Percentiles rank a stretch among this genome's conserved stretches.
Conservation (phyloP, 2,797 vertebrate genomes). For the Neomorphus geoffroyi region DNA sequence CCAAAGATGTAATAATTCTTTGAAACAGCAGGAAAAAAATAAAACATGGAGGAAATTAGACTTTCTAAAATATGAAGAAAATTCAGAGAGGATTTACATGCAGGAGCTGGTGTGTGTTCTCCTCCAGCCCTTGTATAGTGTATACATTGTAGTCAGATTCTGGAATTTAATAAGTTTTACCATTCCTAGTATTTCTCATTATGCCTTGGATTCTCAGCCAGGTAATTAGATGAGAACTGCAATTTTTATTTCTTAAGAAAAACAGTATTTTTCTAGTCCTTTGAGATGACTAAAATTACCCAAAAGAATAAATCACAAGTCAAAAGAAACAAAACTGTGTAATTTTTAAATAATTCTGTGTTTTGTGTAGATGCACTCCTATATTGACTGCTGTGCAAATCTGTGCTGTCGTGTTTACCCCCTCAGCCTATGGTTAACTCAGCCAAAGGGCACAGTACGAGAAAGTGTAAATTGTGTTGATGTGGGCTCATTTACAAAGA, state of each 20-base stretch:
- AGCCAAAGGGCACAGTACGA: constrained; percentile 11
- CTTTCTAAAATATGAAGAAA: background rate
- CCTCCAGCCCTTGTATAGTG: background rate
- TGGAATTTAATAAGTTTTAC: background rate
- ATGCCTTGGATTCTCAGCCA: background rate
- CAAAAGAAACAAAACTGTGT: background rate
- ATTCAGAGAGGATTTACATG: background rate
- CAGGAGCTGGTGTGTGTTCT: background rate
- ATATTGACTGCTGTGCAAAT: background rate
- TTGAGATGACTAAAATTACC: background rate
- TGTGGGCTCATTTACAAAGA: background rate
- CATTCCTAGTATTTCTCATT: background rate
- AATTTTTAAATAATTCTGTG: background rate
- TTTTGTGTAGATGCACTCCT: background rate
- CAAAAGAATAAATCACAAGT: background rate
- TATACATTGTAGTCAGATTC: background rate
- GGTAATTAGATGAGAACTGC: background rate
- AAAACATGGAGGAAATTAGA: background rate
- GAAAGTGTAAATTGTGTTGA: background rate
- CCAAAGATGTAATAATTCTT: background rate
- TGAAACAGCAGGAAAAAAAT: background rate
- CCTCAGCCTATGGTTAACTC: background rate
- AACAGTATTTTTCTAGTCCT: background rate
- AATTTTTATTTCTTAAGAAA: background rate
- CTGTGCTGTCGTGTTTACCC: background rate